Percentiles rank a stretch among this genome's conserved stretches.
These are phyloP conservation scores for Pogonocichla stellata DNA, from an alignment of 2,113 vertebrate species.

Conservation along the genomic window DNA sequence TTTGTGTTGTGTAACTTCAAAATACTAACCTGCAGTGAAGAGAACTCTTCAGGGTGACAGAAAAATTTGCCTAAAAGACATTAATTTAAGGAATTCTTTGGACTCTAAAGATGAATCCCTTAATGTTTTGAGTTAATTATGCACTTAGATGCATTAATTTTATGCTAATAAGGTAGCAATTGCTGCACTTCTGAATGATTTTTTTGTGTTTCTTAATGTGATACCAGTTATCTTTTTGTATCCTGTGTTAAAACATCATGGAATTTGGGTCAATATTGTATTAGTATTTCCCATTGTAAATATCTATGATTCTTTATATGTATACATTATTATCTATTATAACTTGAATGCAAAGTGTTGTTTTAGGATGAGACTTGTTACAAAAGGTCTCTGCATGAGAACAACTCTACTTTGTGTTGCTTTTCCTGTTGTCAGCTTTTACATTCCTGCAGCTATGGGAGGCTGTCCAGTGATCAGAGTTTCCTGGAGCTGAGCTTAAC, in stretches of 20 bases:
- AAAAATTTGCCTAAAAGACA: slow-evolving; percentile 36
- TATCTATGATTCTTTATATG: slow-evolving; percentile 1
- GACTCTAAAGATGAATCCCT: slow-evolving; percentile 40
- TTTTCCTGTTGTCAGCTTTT: neutral
- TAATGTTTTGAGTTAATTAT: slow-evolving; percentile 60
- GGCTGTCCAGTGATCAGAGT: neutral
- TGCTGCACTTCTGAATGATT: slow-evolving; percentile 47
- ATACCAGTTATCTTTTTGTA: slow-evolving; percentile 42
- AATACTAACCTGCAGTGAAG: slow-evolving; percentile 41
- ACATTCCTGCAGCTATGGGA: neutral
- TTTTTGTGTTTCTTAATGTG: slow-evolving; percentile 60
- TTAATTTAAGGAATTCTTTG: slow-evolving; percentile 61
- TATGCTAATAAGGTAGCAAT: slow-evolving; percentile 57
- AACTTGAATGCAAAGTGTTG: slow-evolving; percentile 25
- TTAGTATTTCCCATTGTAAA: slow-evolving; percentile 39
- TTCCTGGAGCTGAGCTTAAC: neutral
- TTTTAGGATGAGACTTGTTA: slow-evolving; percentile 44
- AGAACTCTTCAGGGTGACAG: slow-evolving; percentile 15
- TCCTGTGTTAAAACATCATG: neutral
- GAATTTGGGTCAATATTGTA: slow-evolving; percentile 24
- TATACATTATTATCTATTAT: neutral
- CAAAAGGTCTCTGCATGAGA: slow-evolving; percentile 11
- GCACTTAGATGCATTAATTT: slow-evolving; percentile 65
- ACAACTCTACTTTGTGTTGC: neutral
- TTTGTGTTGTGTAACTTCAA: slow-evolving; percentile 41